Conservation (phyloP, 2,888 invertebrate species). For the Scaptodrosophila latifasciaeformis region DNA sequence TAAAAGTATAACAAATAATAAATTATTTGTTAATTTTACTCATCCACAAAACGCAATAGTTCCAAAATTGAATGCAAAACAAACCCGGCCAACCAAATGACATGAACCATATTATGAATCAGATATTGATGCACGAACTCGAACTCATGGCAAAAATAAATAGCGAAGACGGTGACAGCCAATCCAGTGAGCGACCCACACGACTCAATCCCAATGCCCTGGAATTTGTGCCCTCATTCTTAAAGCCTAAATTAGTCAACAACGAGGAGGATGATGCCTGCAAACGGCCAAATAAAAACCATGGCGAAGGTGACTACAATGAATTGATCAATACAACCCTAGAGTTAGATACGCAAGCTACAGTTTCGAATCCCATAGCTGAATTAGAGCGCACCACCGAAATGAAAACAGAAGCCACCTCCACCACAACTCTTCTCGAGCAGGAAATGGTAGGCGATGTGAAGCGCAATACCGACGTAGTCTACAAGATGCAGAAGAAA, state of each 20-base stretch:
- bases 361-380: too few species aligned
- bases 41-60: constrained; percentile 6
- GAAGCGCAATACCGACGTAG: not conserved
- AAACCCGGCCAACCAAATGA: not conserved
- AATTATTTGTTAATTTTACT: constrained; percentile 13
- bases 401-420: constrained; percentile 18
- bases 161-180: not conserved
- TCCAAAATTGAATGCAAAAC: constrained; percentile 8
- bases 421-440: constrained; percentile 33
- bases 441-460: constrained; percentile 19
- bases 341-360: too few species aligned
- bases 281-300: not conserved
- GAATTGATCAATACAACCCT: too few species aligned
- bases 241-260: constrained; percentile 5
- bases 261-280: not conserved
- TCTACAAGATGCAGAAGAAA: not conserved
- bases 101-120: constrained; percentile 4
- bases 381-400: not conserved
- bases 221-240: constrained; percentile 45
- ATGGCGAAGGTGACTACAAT: not conserved
- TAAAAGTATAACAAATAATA: not conserved
- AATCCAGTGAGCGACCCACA: not conserved
- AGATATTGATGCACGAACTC: constrained; percentile 19
- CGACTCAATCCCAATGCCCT: constrained; percentile 44
- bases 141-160: constrained; percentile 16